Conservation (phyloP, 2,888 invertebrate species). For the Troides helena region DNA sequence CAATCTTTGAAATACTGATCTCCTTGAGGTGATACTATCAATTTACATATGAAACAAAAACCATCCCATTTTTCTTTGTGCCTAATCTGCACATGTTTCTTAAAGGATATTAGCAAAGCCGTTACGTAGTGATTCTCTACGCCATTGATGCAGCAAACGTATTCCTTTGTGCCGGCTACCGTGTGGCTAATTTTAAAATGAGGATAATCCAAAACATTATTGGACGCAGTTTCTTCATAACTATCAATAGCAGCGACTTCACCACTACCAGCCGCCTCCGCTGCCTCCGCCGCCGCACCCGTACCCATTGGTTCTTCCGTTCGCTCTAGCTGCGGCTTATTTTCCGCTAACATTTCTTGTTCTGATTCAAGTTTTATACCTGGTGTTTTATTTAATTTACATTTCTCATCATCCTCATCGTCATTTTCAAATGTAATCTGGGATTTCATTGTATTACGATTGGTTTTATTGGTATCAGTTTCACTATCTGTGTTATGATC, state of each 20-base stretch:
- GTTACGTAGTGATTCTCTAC: slow-evolving; percentile 62
- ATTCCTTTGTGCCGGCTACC: slow-evolving; percentile 58
- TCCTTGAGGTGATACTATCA: slow-evolving; percentile 66
- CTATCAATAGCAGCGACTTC: not conserved
- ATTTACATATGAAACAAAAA: slow-evolving; percentile 74
- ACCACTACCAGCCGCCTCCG: not conserved
- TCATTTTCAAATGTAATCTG: slow-evolving; percentile 65
- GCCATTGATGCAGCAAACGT: slow-evolving; percentile 67
- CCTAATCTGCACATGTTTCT: slow-evolving; percentile 66
- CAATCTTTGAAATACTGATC: slow-evolving; percentile 60
- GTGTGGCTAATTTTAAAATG: slow-evolving; percentile 62
- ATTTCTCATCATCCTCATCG: slow-evolving; percentile 41
- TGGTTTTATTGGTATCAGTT: slow-evolving; percentile 20
- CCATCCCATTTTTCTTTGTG: slow-evolving; percentile 78
- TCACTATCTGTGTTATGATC: not conserved
- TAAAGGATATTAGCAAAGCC: slow-evolving; percentile 65
- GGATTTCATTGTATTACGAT: slow-evolving; percentile 44
- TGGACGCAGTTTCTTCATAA: slow-evolving; percentile 6
- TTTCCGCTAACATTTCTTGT: slow-evolving; percentile 33
- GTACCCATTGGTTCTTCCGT: not conserved
- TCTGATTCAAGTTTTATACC: slow-evolving; percentile 31
- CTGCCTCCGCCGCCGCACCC: not conserved
- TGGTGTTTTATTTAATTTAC: slow-evolving; percentile 30
- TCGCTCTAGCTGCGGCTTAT: not conserved
- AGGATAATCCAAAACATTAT: slow-evolving; percentile 45